phyloP scores from a whole-genome alignment of 2,888 invertebrate genomes.

The Ligdia adustata region DNA sequence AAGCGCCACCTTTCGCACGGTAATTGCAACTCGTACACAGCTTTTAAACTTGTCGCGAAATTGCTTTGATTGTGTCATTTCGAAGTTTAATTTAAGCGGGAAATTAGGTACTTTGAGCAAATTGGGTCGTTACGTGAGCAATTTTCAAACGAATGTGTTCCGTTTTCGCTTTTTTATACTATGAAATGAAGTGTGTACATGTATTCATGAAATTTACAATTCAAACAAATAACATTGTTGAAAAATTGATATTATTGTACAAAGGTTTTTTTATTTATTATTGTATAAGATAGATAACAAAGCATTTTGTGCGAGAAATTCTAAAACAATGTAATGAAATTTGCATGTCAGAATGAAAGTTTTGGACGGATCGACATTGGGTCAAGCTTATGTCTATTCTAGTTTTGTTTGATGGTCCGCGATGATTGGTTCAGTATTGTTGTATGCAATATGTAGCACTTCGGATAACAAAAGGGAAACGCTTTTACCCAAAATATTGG shows the following conservation, averaged over 20 bases:
- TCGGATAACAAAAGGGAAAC: neutral
- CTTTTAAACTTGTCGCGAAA: neutral
- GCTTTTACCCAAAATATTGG: too few relatives aligned
- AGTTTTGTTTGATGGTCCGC: neutral
- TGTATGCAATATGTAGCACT: neutral
- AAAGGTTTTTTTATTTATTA: too few relatives aligned
- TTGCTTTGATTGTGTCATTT: neutral
- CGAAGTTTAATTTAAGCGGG: neutral
- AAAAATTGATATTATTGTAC: too few relatives aligned
- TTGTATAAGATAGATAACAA: neutral
- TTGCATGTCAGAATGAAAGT: constrained; percentile 9
- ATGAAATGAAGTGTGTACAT: too few relatives aligned
- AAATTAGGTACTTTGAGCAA: neutral
- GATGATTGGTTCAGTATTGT: constrained; percentile 4
- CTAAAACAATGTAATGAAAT: neutral
- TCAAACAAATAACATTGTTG: too few relatives aligned
- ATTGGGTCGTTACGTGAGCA: neutral
- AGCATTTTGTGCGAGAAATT: too few relatives aligned
- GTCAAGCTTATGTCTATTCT: neutral
- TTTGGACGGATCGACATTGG: neutral
- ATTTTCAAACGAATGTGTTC: too few relatives aligned
- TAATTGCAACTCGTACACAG: constrained; percentile 9
- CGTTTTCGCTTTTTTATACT: too few relatives aligned
- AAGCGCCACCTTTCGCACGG: constrained; percentile 6
- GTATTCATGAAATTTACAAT: too few relatives aligned